These are phyloP conservation scores for Aegotheles bennettii DNA, from an alignment of 2,113 vertebrate genomes.

Conservation along the genomic window DNA sequence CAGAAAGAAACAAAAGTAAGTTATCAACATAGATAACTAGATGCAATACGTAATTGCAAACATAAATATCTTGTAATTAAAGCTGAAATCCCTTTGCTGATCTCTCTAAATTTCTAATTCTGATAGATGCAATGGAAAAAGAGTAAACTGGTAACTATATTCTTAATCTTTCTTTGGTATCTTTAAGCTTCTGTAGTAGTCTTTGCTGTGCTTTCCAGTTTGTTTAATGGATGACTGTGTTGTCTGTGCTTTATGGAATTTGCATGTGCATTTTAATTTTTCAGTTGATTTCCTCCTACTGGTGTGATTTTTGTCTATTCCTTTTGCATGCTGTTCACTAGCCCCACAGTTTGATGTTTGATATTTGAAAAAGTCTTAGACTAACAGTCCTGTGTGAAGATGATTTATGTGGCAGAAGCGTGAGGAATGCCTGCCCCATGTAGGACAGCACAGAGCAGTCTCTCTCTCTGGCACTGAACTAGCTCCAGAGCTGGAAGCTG, in stretches of 20 bases:
- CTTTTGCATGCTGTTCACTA: not conserved
- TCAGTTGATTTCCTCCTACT: not conserved
- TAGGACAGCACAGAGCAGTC: not conserved
- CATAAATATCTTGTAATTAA: not conserved
- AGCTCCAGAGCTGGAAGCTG: not conserved
- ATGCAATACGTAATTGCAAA: not conserved
- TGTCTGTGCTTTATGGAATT: not conserved
- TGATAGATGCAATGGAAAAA: conserved; percentile 63
- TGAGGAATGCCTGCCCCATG: not conserved
- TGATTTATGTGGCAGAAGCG: not conserved
- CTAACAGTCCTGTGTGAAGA: not conserved
- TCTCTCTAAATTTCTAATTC: conserved; percentile 42
- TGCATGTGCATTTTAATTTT: not conserved
- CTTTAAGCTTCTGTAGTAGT: not conserved
- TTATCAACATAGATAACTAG: not conserved
- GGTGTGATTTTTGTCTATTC: not conserved
- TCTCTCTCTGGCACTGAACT: not conserved
- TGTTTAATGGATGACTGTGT: not conserved
- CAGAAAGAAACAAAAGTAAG: not conserved
- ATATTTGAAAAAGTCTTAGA: not conserved
- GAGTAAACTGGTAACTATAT: conserved; percentile 55
- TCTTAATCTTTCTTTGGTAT: not conserved
- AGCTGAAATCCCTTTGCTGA: not conserved
- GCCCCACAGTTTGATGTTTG: not conserved
- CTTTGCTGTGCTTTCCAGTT: not conserved